These are phyloP conservation scores for Mastomys natalensis DNA, from an alignment of 2,113 vertebrate genomes.

Conservation along the genomic window DNA sequence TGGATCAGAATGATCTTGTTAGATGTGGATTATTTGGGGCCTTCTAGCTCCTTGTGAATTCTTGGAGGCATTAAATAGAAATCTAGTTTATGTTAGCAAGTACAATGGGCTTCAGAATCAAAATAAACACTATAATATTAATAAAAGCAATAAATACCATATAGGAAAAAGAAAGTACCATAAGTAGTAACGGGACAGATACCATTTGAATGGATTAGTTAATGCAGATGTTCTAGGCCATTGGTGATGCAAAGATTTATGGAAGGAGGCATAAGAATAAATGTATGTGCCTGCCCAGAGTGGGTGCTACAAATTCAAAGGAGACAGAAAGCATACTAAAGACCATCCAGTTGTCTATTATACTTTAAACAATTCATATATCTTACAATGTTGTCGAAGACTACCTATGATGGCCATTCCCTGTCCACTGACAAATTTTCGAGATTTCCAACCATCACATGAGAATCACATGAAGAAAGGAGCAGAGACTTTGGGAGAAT, in stretches of 20 bases:
- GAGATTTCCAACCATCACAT: background rate
- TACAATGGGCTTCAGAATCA: constrained; percentile 8
- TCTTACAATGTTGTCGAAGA: background rate
- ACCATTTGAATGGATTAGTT: background rate
- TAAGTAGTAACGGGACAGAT: background rate
- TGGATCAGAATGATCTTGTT: constrained; percentile 24
- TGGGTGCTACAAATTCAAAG: background rate
- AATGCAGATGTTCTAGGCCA: background rate
- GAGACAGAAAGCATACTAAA: background rate
- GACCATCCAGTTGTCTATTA: background rate
- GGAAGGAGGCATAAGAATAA: background rate
- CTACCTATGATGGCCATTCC: background rate
- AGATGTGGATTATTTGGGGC: background rate
- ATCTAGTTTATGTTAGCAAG: background rate
- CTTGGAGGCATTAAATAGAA: constrained; percentile 16
- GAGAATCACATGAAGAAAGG: background rate
- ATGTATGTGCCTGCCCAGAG: background rate
- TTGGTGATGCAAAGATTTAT: background rate
- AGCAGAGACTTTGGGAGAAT: background rate
- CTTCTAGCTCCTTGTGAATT: background rate
- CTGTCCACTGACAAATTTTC: background rate
- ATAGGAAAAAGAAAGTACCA: background rate
- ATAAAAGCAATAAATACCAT: background rate
- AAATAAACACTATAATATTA: background rate
- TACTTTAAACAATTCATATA: background rate